phyloP scores from a whole-genome alignment of 2,797 vertebrate genomes.

The Amphiprion clarkii region DNA sequence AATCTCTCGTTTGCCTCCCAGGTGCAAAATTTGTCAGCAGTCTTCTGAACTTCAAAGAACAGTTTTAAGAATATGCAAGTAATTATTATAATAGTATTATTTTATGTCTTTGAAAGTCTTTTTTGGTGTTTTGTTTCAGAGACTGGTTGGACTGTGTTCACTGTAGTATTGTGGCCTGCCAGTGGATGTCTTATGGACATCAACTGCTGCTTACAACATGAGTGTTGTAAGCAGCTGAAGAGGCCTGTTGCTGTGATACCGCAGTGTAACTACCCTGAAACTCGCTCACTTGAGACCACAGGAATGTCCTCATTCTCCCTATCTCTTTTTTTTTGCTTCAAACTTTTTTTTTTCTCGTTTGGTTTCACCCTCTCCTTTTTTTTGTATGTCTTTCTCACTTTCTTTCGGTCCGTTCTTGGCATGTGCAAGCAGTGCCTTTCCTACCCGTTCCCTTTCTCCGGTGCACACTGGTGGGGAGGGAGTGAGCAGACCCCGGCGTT shows the following conservation, averaged over 20 bases:
- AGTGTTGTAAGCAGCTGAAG: conserved; percentile 75
- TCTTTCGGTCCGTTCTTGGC: conserved; percentile 53
- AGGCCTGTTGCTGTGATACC: conserved; percentile 75
- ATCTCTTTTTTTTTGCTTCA: conserved; percentile 43
- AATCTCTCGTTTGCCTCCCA: conserved; percentile 1
- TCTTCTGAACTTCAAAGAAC: not conserved
- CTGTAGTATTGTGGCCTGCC: conserved; percentile 34
- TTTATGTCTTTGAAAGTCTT: not conserved
- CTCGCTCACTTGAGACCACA: conserved; percentile 69
- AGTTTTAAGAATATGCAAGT: not conserved
- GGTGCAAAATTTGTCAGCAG: not conserved
- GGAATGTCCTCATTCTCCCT: conserved; percentile 74
- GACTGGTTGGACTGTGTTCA: conserved; percentile 2
- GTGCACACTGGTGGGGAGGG: conserved; percentile 48
- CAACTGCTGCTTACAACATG: conserved; percentile 34
- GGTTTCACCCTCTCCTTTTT: conserved; percentile 35
- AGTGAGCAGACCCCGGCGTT: conserved; percentile 54
- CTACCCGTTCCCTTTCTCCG: conserved; percentile 36
- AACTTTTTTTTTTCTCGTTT: conserved; percentile 47
- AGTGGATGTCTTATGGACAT: conserved; percentile 61
- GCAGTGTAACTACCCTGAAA: conserved; percentile 61
- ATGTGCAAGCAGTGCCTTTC: conserved; percentile 52
- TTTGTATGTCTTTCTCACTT: conserved; percentile 58
- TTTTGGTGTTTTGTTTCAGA: conserved; percentile 10
- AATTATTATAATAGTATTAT: not conserved